Evolutionary conservation across 2,797 vertebrate genomes (phyloP), one percentile per base, ranked within the genome.

Genomic region (Myotis planiceps): DNA sequence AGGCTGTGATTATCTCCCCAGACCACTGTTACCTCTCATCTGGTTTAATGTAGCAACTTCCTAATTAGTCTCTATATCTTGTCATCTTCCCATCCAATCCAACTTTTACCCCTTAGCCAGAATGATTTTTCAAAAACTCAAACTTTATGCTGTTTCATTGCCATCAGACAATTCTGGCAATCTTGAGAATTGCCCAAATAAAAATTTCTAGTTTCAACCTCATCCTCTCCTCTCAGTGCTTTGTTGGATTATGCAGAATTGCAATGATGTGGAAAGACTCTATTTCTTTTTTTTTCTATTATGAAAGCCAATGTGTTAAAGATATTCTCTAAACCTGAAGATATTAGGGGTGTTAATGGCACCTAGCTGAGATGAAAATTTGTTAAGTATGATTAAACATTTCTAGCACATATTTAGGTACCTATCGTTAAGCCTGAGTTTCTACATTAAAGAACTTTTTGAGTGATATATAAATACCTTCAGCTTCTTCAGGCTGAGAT

Each of bases 101-200:
- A 68, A 66, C 34, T 60, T 80, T 60, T 27, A 78, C 5, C n/a
- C 29, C 42, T 7, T 69, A 75, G 19, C 3, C 29, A 65, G 45
- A 51, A 53, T 42, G 27, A 58, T 69, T 96, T 96, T 95, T 84
- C n/a, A 75, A 27, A 87, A 76, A 29, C 25, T 92, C 12, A 19
- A 7, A 32, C 69, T 92, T 76, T 85, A 39, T 45, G 10, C 9
- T 72, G 6, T 29, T 32, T 60, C 25, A 66, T n/a, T 84, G 32
- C 32, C 55, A 6, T 88, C 32, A 19, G 47, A 42, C 13, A 23
- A 76, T 83, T 83, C 32, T 69, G 34, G 13, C 9, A 39, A 9
- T 79, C 25, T 87, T 66, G 23, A 88, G 55, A 60, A 34, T 29
- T 55, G 12, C n/a, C 32, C 49, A 34, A 29, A 82, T 29, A 27